Evolutionary conservation across 2,888 invertebrate genomes (phyloP).

Genomic region (Lomographa bimaculata): DNA sequence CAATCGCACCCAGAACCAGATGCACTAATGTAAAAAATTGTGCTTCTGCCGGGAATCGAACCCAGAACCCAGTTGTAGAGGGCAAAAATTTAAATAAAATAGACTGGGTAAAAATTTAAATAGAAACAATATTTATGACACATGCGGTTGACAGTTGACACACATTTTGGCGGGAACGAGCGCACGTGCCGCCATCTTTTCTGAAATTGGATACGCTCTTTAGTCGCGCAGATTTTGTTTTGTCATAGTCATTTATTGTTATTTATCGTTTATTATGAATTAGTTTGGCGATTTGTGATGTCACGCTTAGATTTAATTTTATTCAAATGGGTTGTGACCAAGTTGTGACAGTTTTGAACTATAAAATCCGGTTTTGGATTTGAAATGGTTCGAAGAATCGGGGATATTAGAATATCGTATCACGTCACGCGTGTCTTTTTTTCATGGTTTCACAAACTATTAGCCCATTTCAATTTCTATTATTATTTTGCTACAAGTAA

Average conservation of each 20-base stretch:
- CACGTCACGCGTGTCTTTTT: too few species aligned
- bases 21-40: too few species aligned
- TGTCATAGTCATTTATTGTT: slow-evolving; percentile 54
- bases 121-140: slow-evolving; percentile 44
- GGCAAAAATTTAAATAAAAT: too few species aligned
- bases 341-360: slow-evolving; percentile 11
- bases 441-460: too few species aligned
- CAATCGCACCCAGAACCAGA: too few species aligned
- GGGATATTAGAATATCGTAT: too few species aligned
- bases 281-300: slow-evolving; percentile 42
- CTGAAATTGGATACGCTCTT: slow-evolving; percentile 55
- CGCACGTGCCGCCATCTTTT: slow-evolving; percentile 72
- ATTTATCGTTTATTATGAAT: slow-evolving; percentile 50
- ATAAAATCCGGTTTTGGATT: too few species aligned
- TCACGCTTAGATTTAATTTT: slow-evolving; percentile 48
- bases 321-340: slow-evolving; percentile 52
- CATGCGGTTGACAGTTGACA: slow-evolving; percentile 59
- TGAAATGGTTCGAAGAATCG: slow-evolving; percentile 8
- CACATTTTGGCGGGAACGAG: slow-evolving; percentile 57
- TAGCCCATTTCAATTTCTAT: too few species aligned
- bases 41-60: too few species aligned
- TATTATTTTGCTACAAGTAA: too few species aligned
- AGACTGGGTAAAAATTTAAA: slow-evolving; percentile 30
- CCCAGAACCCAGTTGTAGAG: too few species aligned
- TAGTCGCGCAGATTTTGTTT: slow-evolving; percentile 56